These are phyloP conservation scores for Dicycla oo DNA, from an alignment of 2,888 invertebrate species.

Conservation along the genomic window DNA sequence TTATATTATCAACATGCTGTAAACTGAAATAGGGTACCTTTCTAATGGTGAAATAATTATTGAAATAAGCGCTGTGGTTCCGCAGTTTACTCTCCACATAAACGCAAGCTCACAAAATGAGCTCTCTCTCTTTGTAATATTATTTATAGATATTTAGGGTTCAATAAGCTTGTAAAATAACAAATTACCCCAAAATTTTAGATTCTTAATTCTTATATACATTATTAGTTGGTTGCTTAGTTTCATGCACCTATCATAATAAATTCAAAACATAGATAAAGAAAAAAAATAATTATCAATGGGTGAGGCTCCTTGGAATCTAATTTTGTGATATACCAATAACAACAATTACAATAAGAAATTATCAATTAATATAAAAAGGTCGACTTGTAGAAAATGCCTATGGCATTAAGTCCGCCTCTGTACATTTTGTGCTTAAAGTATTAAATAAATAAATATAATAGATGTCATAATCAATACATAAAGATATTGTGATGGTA, in stretches of 20 bases:
- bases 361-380: constrained; percentile 12
- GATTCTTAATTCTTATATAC: background rate
- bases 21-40: no score
- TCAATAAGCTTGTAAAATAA: background rate
- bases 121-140: no score
- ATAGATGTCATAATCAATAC: background rate
- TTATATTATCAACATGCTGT: no score
- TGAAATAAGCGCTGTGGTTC: no score
- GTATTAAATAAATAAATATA: no score
- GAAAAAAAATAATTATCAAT: background rate
- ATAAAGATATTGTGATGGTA: background rate
- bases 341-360: background rate
- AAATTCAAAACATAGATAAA: background rate
- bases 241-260: background rate
- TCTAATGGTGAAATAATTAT: no score
- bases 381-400: no score
- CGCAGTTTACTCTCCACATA: no score
- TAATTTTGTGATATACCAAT: background rate
- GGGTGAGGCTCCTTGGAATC: background rate
- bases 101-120: no score
- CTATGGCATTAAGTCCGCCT: no score
- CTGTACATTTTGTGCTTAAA: no score
- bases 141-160: background rate
- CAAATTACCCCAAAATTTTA: background rate
- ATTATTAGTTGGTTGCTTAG: background rate